Evolutionary conservation across 2,113 vertebrate species (phyloP), one percentile per base, ranked within the genome.

Genomic region (Cepphus grylle): DNA sequence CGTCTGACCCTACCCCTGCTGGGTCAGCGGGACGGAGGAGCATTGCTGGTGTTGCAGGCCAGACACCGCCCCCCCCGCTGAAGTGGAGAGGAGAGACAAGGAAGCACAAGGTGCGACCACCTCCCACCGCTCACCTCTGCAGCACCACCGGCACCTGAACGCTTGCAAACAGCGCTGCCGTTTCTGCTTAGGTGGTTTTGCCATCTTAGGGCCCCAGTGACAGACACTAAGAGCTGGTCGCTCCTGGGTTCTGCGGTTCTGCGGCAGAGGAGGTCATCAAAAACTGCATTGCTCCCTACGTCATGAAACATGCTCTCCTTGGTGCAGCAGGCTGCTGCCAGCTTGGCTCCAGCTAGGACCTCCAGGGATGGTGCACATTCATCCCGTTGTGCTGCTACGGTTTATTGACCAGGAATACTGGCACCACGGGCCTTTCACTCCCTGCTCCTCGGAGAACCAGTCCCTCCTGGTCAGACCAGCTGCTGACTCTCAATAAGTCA

Each of bases 221-320:
- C 25, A 20, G 17, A 13, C 53, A 36, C 22, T 3, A n/a, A 49
- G 70, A 62, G 77, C 53, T 22, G 45, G 18, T 14, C 0, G 3
- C 23, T 47, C 58, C 43, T 17, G 15, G 36, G 15, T 49, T 34
- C 40, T 86, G 72, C 0, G 36, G 15, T 49, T 34, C 40, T 86
- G 72, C 0, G 3, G 50, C 58, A 63, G 10, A 82, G 61, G 47
- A 71, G 26, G 50, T 45, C 27, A 78, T 22, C 8, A 53, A 65
- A 77, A 90, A 14, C 5, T 0, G 0, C 8, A 13, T 6, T 43
- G 61, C 20, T 14, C 6, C 15, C 53, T 36, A 0, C 0, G 0
- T 16, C 36, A 36, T 22, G 62, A 63, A 77, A 40, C 14, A 3
- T 0, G 4, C 12, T 58, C 34, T 42, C 38, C 59, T 53, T 1